phyloP scores from a whole-genome alignment of 2,888 invertebrate species.

The Dendrolimus pini region DNA sequence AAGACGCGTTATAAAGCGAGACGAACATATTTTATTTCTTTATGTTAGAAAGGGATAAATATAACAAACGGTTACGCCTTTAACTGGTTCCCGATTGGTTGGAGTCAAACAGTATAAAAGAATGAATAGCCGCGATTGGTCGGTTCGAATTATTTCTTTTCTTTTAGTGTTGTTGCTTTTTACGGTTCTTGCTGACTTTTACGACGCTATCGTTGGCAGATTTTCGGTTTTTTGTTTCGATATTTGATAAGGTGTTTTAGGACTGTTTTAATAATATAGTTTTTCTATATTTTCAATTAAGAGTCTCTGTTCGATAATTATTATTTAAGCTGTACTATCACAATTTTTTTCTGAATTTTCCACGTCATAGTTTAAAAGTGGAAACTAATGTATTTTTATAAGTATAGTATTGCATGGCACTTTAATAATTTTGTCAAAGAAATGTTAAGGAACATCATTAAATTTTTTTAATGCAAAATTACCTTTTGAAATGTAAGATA shows the following conservation, averaged over 20 bases:
- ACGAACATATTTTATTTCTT: background rate
- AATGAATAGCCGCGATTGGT: background rate
- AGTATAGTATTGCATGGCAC: too few relatives aligned
- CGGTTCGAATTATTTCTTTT: constrained; percentile 1
- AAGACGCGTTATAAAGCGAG: background rate
- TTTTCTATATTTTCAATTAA: too few relatives aligned
- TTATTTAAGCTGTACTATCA: too few relatives aligned
- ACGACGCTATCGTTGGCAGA: constrained; percentile 47
- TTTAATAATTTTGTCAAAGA: too few relatives aligned
- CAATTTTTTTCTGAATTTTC: too few relatives aligned
- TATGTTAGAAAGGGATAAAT: background rate
- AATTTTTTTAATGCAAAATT: too few relatives aligned
- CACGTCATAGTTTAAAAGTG: too few relatives aligned
- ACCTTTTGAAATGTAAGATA: too few relatives aligned
- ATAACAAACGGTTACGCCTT: background rate
- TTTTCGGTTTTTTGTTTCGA: constrained; percentile 18
- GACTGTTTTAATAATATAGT: too few relatives aligned
- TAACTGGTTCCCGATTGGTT: background rate
- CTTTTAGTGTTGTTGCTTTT: constrained; percentile 3
- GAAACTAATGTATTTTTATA: too few relatives aligned
- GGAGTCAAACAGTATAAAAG: background rate
- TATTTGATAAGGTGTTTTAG: background rate
- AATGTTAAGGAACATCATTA: too few relatives aligned
- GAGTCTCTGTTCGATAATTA: too few relatives aligned
- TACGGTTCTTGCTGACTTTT: constrained; percentile 33